phyloP scores from a whole-genome alignment of 2,113 vertebrate genomes.

The Anolis sagrei region DNA sequence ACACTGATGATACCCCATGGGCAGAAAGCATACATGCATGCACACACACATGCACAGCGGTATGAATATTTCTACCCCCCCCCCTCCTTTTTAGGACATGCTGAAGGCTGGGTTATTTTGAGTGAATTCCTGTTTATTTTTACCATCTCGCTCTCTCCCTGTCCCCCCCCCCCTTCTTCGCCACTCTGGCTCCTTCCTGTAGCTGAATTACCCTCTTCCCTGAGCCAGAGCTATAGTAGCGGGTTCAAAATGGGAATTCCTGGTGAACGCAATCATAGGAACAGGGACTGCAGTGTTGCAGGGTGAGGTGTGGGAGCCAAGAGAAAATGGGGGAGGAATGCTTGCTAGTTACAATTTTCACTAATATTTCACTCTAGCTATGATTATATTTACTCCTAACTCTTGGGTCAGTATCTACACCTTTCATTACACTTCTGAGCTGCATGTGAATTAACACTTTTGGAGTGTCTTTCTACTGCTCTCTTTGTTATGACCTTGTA shows the following conservation, averaged over 20 bases:
- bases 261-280: not conserved
- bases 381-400: not conserved
- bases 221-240: not conserved
- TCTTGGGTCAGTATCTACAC: not conserved
- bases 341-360: not conserved
- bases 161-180: not conserved
- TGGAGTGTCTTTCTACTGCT: not conserved
- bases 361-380: not conserved
- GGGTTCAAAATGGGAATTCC: conserved; percentile 1
- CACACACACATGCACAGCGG: not conserved
- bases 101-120: conserved; percentile 63
- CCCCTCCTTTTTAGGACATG: conserved; percentile 70
- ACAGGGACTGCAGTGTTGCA: not conserved
- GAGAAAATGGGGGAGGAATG: not conserved
- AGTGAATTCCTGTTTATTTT: conserved; percentile 75
- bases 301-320: fast-evolving
- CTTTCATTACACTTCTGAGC: not conserved
- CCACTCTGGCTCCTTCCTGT: not conserved
- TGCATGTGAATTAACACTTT: not conserved
- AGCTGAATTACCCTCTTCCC: not conserved
- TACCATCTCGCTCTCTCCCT: conserved; percentile 47
- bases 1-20: not conserved
- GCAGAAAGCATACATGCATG: not conserved
- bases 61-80: conserved; percentile 23
- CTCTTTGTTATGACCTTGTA: no score